Percentiles rank a stretch among this genome's conserved stretches.
Conservation (phyloP, 2,797 vertebrate species). For the Hypotaenidia okinawae region DNA sequence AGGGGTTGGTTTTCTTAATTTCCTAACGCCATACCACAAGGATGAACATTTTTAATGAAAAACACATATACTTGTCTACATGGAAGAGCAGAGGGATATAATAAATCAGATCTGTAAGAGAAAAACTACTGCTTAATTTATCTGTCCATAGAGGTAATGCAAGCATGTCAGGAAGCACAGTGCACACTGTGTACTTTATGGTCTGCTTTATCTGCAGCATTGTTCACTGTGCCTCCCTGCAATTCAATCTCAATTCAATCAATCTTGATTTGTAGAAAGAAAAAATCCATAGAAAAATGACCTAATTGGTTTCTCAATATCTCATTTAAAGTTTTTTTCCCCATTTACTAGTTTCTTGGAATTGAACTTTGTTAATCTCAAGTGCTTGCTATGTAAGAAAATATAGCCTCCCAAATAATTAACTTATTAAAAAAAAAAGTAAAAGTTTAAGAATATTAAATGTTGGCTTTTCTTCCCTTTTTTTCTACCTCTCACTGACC, state of each 20-base stretch:
- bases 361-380: not conserved
- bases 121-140: slow-evolving; percentile 10
- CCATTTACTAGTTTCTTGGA: slow-evolving; percentile 14
- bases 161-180: not conserved
- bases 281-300: slow-evolving; percentile 10
- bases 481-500: not conserved
- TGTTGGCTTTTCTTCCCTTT: not conserved
- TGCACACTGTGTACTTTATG: not conserved
- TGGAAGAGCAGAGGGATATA: not conserved
- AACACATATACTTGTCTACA: not conserved
- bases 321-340: not conserved
- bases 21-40: not conserved
- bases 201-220: not conserved
- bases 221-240: not conserved
- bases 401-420: not conserved
- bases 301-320: slow-evolving; percentile 48
- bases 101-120: not conserved
- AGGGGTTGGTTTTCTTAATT: no score
- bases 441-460: not conserved
- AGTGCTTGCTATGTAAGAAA: not conserved
- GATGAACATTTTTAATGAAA: not conserved
- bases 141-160: not conserved
- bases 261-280: slow-evolving; percentile 29
- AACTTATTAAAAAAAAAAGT: not conserved
- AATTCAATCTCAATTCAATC: slow-evolving; percentile 35